These are phyloP conservation scores for Griposia aprilina DNA, from an alignment of 2,888 invertebrate species.

Conservation along the genomic window DNA sequence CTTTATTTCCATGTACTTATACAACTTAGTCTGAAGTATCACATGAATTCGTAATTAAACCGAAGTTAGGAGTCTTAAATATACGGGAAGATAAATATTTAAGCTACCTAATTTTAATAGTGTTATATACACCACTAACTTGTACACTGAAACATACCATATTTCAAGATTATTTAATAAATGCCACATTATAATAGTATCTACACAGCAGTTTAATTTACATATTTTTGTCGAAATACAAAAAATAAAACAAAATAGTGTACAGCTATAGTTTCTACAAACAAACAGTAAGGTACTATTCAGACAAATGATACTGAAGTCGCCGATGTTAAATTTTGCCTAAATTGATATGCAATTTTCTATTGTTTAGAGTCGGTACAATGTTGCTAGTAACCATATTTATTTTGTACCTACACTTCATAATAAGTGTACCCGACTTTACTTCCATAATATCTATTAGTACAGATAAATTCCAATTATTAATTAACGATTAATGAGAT, in stretches of 20 bases:
- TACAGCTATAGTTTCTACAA: conserved; percentile 37
- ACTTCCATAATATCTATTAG: conserved; percentile 54
- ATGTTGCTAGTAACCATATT: conserved; percentile 37
- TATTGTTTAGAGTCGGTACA: conserved; percentile 61
- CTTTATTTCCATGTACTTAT: conserved; percentile 85
- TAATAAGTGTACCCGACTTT: conserved; percentile 51
- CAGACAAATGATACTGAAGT: conserved; percentile 42
- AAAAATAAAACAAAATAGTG: conserved; percentile 54
- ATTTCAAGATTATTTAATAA: conserved; percentile 79
- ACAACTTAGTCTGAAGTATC: conserved; percentile 87
- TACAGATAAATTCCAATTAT: conserved; percentile 64
- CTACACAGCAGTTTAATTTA: conserved; percentile 68
- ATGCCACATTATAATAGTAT: conserved; percentile 73
- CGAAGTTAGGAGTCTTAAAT: conserved; percentile 73
- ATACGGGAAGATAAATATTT: conserved; percentile 80
- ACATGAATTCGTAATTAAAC: conserved; percentile 84
- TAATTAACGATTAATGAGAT: conserved; percentile 79
- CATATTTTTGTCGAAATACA: conserved; percentile 63
- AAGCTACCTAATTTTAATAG: conserved; percentile 76
- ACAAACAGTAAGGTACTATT: conserved; percentile 43
- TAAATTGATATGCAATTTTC: conserved; percentile 66
- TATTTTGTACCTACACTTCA: conserved; percentile 51
- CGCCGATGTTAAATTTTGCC: conserved; percentile 46
- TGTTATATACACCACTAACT: conserved; percentile 76
- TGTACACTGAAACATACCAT: conserved; percentile 75